A percentile compares a stretch with the other conserved stretches of the same genome.
phyloP scores from a whole-genome alignment of 1,140 invertebrate genomes.

The Oryctes rhinoceros region DNA sequence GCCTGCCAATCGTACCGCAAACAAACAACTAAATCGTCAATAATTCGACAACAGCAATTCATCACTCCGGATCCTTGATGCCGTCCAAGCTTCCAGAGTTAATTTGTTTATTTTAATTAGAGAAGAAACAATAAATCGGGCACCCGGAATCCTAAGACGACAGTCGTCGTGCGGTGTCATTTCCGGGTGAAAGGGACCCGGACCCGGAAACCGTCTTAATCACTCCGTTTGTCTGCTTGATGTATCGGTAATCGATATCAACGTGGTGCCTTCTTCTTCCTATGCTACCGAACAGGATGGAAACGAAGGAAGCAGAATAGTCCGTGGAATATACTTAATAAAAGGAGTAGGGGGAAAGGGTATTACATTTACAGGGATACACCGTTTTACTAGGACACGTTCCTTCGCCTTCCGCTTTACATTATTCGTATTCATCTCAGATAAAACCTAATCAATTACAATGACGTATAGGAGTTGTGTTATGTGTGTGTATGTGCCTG shows the following conservation, averaged over 20 bases:
- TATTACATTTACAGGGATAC: neutral
- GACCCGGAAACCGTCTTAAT: neutral
- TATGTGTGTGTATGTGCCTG: neutral
- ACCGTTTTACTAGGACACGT: neutral
- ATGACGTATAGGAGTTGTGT: constrained; percentile 5
- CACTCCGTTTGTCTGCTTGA: neutral
- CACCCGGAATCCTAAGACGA: neutral
- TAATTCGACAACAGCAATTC: neutral
- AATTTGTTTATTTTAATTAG: constrained; percentile 36
- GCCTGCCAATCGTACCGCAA: neutral
- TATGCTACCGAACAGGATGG: no score
- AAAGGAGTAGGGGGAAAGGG: neutral
- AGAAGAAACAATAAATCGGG: constrained; percentile 25
- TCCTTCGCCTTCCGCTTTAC: neutral
- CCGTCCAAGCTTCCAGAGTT: neutral
- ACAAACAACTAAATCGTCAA: neutral
- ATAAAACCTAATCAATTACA: constrained; percentile 21
- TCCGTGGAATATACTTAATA: no score
- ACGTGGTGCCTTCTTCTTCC: neutral
- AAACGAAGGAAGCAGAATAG: no score
- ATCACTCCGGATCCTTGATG: neutral
- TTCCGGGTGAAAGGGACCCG: neutral
- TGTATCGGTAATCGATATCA: constrained; percentile 4
- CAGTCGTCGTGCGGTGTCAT: constrained; percentile 10
- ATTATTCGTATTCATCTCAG: no score